A percentile compares a stretch with the other conserved stretches of the same genome.
Conservation (phyloP, 2,113 vertebrate genomes). For the Zosterops japonicus region DNA sequence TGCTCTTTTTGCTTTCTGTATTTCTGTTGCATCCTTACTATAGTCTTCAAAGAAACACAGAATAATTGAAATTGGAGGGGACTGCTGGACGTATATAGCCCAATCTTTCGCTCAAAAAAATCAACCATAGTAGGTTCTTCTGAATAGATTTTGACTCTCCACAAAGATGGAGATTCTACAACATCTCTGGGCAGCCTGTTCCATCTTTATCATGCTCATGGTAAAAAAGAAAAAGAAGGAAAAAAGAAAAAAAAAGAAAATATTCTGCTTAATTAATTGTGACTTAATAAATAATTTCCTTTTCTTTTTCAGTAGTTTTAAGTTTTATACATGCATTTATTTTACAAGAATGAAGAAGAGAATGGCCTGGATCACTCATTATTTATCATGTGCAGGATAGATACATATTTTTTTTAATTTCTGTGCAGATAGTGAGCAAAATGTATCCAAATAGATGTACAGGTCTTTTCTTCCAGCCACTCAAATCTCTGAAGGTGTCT, state of each 20-base stretch:
- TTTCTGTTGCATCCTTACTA: not conserved
- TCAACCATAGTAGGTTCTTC: not conserved
- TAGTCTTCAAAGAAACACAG: not conserved
- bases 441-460: not conserved
- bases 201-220: not conserved
- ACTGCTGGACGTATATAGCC: not conserved
- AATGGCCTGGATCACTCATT: not conserved
- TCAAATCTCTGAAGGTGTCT: not conserved
- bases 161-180: not conserved
- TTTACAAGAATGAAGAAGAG: not conserved
- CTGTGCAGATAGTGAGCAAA: not conserved
- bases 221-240: not conserved
- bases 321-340: not conserved
- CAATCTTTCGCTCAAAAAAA: not conserved
- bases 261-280: not conserved
- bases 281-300: not conserved
- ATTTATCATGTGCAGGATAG: not conserved
- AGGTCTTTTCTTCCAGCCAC: not conserved
- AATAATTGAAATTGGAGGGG: not conserved
- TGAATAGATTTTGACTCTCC: not conserved
- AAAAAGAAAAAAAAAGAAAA: not conserved
- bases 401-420: not conserved
- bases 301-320: not conserved
- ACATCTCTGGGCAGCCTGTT: not conserved
- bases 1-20: not conserved